Evolutionary conservation across 2,113 vertebrate species (phyloP), one percentile per base, ranked within the genome.

Genomic region (Phyllostomus discolor): DNA sequence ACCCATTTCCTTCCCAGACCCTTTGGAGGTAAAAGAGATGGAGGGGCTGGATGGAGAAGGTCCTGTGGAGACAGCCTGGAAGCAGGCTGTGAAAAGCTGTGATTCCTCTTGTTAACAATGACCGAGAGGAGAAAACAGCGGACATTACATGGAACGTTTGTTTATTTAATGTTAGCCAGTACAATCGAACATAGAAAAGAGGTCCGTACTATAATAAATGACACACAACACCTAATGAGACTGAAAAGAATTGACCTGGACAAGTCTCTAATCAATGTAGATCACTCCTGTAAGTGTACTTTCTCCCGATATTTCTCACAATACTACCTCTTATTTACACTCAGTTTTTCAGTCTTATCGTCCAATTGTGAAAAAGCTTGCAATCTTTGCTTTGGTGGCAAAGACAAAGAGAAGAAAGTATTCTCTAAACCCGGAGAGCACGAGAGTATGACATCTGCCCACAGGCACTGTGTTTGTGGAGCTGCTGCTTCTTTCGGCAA

Each of bases 181-280:
- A 26, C 64, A 91, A 78, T 89, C 11, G 93, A 90, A 80, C 64
- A 69, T 26, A 84, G 83, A 91, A 95, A 90, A 88, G 46, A 88
- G 16, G 5, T 11, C 12, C 26, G n/a, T 1, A 2, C 33, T 64
- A 35, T 43, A 92, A 92, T 67, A 91, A 84, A 69, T 92, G 88
- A 75, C 35, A 95, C 33, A 35, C 92, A 94, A 28, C 28, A 62
- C 31, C 62, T 26, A 31, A 92, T 85, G 64, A 95, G 22, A 94
- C 26, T 88, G 52, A 43, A 91, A 88, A 91, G 7, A 82, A 73
- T 72, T 94, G 75, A 86, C 24, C 76, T 41, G 24, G 95, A 96
- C 24, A 46, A 90, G 7, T 2, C 38, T 84, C 95, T 90, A 90
- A 80, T 88, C 82, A 88, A 78, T 62, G 91, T 66, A 52, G 54